A percentile compares a stretch with the other conserved stretches of the same genome.
These are phyloP conservation scores for Hypsopygia costalis DNA, from an alignment of 2,888 invertebrate species.

Conservation along the genomic window DNA sequence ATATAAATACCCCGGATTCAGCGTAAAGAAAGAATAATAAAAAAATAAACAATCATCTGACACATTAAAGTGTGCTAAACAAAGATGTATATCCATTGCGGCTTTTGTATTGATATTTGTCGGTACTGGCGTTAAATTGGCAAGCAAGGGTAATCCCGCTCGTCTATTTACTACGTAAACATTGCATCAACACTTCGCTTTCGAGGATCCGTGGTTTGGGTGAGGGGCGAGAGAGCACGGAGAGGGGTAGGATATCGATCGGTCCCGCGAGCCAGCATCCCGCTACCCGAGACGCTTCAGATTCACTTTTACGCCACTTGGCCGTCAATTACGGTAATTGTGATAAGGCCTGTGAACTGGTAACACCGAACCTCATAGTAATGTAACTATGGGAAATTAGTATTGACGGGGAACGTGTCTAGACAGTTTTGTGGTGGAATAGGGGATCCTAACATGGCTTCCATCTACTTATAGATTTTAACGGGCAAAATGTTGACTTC, in stretches of 20 bases:
- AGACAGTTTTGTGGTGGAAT: not conserved
- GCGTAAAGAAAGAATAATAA: no score
- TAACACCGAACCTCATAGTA: slow-evolving; percentile 15
- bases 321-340: slow-evolving; percentile 45
- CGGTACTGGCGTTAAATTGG: slow-evolving; percentile 1
- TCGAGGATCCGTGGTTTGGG: slow-evolving; percentile 17
- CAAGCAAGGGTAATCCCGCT: slow-evolving; percentile 1
- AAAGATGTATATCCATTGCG: not conserved
- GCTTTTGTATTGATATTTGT: slow-evolving; percentile 1
- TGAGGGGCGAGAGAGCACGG: slow-evolving; percentile 16
- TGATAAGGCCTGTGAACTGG: slow-evolving; percentile 32
- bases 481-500: no score
- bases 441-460: no score
- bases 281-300: slow-evolving; percentile 34
- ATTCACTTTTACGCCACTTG: slow-evolving; percentile 59
- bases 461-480: no score
- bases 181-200: slow-evolving; percentile 2
- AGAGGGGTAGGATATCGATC: slow-evolving; percentile 38
- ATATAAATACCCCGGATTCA: no score
- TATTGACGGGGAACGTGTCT: not conserved
- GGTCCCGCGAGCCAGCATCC: slow-evolving; percentile 34
- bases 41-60: slow-evolving; percentile 6
- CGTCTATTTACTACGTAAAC: slow-evolving; percentile 5
- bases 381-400: slow-evolving; percentile 8
- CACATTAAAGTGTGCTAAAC: not conserved